A percentile compares a stretch with the other conserved stretches of the same genome.
Conservation (phyloP, 92 coral and sea anemone species). For the Epizoanthus scotinus region DNA sequence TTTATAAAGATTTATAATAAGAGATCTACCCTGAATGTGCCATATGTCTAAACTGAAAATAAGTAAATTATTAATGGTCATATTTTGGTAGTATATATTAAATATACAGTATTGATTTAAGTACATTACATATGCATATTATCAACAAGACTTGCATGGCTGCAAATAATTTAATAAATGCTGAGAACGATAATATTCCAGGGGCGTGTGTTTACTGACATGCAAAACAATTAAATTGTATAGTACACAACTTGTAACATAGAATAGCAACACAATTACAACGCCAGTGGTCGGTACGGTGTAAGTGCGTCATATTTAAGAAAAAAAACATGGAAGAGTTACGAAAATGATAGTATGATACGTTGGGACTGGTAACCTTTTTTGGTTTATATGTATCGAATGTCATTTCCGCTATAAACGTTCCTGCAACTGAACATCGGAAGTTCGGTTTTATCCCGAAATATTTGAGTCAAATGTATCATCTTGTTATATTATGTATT, state of each 20-base stretch:
- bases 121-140: too few relatives aligned
- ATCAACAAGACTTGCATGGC: too few relatives aligned
- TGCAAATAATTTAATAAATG: conserved; percentile 13
- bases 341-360: not conserved
- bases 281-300: not conserved
- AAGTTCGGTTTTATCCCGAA: not conserved
- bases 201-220: conserved; percentile 4
- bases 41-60: too few relatives aligned
- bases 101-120: too few relatives aligned
- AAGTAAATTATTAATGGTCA: too few relatives aligned
- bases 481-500: not conserved
- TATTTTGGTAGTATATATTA: too few relatives aligned
- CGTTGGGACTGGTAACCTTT: conserved; percentile 1
- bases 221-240: not conserved
- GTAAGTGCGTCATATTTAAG: too few relatives aligned
- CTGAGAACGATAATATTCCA: not conserved
- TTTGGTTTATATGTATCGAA: conserved; percentile 15
- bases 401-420: conserved; percentile 33
- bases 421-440: conserved; percentile 9
- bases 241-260: not conserved
- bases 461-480: not conserved
- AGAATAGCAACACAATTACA: too few relatives aligned
- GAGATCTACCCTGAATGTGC: too few relatives aligned
- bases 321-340: too few relatives aligned
- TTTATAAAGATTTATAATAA: not conserved